phyloP scores from a whole-genome alignment of 2,797 vertebrate species.

The Halcyon chelicuti region DNA sequence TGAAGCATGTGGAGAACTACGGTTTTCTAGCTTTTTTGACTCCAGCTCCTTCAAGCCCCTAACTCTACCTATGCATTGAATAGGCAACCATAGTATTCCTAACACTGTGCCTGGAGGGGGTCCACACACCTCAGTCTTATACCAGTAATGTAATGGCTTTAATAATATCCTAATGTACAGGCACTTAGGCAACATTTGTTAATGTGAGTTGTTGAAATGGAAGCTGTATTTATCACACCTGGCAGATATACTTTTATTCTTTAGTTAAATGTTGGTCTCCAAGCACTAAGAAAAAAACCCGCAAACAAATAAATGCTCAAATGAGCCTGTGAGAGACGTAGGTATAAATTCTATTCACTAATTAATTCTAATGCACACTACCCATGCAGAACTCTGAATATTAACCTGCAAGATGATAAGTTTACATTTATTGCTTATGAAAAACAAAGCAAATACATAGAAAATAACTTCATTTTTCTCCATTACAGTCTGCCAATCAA shows the following conservation, averaged over 20 bases:
- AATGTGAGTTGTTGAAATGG: background rate
- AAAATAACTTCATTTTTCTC: background rate
- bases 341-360: background rate
- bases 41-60: background rate
- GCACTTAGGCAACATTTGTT: background rate
- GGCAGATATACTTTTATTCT: background rate
- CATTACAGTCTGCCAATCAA: background rate
- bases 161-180: background rate
- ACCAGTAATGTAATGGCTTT: background rate
- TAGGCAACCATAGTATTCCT: background rate
- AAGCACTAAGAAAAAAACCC: background rate
- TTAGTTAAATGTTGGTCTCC: background rate
- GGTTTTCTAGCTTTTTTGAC: background rate
- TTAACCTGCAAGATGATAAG: background rate
- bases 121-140: background rate
- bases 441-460: background rate
- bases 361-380: background rate
- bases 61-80: background rate
- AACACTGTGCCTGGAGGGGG: background rate
- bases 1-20: background rate
- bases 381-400: background rate
- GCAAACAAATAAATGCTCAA: background rate
- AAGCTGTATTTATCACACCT: background rate
- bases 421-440: background rate
- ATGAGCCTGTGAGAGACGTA: background rate